Evolutionary conservation across 2,797 vertebrate species (phyloP).

Genomic region (Benthosema pterotum): DNA sequence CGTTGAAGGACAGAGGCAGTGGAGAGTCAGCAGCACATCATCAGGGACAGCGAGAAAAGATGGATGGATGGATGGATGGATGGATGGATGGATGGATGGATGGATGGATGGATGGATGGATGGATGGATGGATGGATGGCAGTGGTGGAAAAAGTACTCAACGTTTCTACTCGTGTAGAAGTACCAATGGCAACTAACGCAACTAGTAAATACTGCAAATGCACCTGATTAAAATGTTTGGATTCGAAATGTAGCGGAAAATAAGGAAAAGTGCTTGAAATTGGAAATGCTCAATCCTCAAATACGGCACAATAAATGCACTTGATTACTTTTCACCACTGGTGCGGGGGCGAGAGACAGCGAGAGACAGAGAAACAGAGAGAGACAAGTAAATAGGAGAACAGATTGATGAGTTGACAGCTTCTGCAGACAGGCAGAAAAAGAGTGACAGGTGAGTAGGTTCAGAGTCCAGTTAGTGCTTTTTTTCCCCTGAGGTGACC

Average conservation of each 20-base stretch:
- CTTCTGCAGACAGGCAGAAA: slow-evolving; percentile 70
- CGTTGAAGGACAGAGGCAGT: slow-evolving; percentile 20
- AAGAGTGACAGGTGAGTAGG: slow-evolving; percentile 73
- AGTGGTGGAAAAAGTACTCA: not conserved
- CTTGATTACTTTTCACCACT: too few relatives aligned
- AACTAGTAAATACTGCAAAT: too few relatives aligned
- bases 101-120: slow-evolving; percentile 11
- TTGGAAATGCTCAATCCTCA: too few relatives aligned
- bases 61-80: slow-evolving; percentile 16
- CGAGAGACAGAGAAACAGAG: slow-evolving; percentile 18
- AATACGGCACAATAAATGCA: too few relatives aligned
- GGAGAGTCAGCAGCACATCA: slow-evolving; percentile 35
- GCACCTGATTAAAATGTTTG: too few relatives aligned
- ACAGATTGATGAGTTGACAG: slow-evolving; percentile 73
- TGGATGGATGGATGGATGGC: slow-evolving; percentile 25
- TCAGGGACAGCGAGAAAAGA: slow-evolving; percentile 1
- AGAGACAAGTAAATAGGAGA: slow-evolving; percentile 39
- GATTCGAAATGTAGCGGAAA: too few relatives aligned
- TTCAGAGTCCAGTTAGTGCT: slow-evolving; percentile 65
- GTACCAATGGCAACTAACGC: too few relatives aligned
- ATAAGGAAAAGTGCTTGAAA: too few relatives aligned
- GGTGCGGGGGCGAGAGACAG: too few relatives aligned
- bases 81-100: slow-evolving; percentile 1
- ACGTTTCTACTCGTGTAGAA: too few relatives aligned
- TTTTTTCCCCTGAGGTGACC: slow-evolving; percentile 57